These are phyloP conservation scores for Mionectes macconnelli DNA, from an alignment of 2,113 vertebrate genomes.

Conservation along the genomic window DNA sequence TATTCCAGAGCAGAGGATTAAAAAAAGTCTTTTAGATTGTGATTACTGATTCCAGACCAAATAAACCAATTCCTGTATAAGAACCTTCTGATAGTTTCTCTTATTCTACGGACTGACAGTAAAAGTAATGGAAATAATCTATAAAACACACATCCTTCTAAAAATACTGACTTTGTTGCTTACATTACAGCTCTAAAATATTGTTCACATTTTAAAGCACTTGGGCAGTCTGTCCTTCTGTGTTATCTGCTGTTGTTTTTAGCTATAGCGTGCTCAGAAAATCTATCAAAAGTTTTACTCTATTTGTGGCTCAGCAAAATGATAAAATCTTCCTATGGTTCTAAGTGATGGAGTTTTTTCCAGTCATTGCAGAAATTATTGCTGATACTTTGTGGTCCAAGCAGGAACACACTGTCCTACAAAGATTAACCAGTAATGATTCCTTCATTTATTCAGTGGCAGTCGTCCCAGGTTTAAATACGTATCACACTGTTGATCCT, in stretches of 20 bases:
- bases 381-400: neutral
- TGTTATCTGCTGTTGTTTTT: neutral
- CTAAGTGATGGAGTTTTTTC: neutral
- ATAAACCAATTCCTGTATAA: neutral
- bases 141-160: neutral
- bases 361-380: slow-evolving; percentile 40
- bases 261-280: neutral
- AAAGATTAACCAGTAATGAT: slow-evolving; percentile 45
- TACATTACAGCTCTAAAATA: neutral
- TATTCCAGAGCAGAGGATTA: neutral
- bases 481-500: slow-evolving; percentile 45
- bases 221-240: slow-evolving; percentile 16
- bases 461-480: slow-evolving; percentile 59
- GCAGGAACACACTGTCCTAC: slow-evolving; percentile 14
- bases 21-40: neutral
- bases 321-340: slow-evolving; percentile 3
- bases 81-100: neutral
- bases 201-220: neutral
- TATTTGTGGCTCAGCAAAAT: slow-evolving; percentile 11
- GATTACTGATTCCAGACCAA: neutral
- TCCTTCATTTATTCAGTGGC: slow-evolving; percentile 62
- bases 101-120: neutral
- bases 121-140: neutral
- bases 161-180: slow-evolving; percentile 18
- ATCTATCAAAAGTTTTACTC: neutral